Conservation (phyloP, 2,113 vertebrate genomes). For the Hemichromis elongatus region DNA sequence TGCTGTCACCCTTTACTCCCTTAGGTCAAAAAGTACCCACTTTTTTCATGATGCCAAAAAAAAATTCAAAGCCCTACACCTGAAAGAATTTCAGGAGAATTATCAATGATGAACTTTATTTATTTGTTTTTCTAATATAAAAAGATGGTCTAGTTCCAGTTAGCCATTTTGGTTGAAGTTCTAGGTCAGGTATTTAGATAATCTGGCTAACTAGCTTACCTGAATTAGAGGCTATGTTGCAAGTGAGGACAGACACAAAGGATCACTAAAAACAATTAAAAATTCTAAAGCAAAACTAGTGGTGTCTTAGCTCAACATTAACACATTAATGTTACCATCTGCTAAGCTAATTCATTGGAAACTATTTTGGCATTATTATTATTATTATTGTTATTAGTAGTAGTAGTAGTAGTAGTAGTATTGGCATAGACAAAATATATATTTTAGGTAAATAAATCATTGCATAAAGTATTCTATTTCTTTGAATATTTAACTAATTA, state of each 20-base stretch:
- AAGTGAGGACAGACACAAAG: no score
- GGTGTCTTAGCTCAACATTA: not conserved
- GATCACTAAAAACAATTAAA: not conserved
- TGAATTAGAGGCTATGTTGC: not conserved
- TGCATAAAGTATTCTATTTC: not conserved
- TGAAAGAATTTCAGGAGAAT: not conserved
- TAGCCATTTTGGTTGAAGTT: not conserved
- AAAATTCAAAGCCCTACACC: not conserved
- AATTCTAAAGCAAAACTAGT: not conserved
- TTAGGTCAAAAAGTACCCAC: not conserved
- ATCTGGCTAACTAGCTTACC: not conserved
- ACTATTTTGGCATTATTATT: not conserved
- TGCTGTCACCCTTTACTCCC: not conserved
- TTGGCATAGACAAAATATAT: rapidly evolving
- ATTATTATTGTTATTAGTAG: no score
- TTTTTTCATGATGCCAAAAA: not conserved
- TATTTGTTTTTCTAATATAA: not conserved
- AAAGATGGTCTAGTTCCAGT: not conserved
- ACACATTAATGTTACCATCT: not conserved
- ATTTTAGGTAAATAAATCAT: not conserved
- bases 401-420: no score
- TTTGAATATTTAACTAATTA: not conserved
- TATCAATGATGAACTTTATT: not conserved
- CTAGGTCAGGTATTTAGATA: not conserved
- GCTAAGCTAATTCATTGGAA: not conserved